These are phyloP conservation scores for Papilio polytes DNA, from an alignment of 1,140 invertebrate species.

Conservation along the genomic window DNA sequence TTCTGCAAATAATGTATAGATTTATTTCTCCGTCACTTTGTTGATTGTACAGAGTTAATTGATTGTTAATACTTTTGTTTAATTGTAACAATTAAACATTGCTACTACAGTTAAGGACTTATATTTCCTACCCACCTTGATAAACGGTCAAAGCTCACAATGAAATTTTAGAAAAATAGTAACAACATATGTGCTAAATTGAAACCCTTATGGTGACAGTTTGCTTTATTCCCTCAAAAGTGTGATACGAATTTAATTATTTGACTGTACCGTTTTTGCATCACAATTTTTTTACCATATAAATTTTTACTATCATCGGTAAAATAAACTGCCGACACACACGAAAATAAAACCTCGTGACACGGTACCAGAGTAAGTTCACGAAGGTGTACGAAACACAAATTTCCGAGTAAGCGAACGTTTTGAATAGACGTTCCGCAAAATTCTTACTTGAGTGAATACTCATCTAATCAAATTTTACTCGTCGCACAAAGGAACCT, in stretches of 20 bases:
- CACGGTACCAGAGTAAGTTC: background rate
- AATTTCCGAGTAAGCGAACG: slow-evolving; percentile 1
- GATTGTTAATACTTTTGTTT: too few species aligned
- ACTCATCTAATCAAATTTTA: slow-evolving; percentile 27
- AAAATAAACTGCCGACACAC: background rate
- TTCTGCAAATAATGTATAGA: background rate
- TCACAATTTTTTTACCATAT: background rate
- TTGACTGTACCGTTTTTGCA: too few species aligned
- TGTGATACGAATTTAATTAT: too few species aligned
- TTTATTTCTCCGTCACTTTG: slow-evolving; percentile 5
- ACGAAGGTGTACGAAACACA: background rate
- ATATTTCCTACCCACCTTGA: too few species aligned
- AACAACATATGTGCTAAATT: too few species aligned
- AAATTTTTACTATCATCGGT: background rate
- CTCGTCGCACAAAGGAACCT: slow-evolving; percentile 25
- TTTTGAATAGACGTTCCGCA: slow-evolving; percentile 18
- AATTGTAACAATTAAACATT: background rate
- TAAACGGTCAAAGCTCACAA: too few species aligned
- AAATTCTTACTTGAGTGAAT: slow-evolving; percentile 26
- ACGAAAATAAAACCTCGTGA: background rate
- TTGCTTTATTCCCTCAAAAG: too few species aligned
- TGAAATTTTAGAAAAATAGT: too few species aligned
- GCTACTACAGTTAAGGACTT: background rate
- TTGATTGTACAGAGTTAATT: background rate
- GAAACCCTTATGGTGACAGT: too few species aligned